Evolutionary conservation across 1,140 invertebrate species (phyloP), one percentile per base, ranked within the genome.

Genomic region (Choristoneura fumiferana): DNA sequence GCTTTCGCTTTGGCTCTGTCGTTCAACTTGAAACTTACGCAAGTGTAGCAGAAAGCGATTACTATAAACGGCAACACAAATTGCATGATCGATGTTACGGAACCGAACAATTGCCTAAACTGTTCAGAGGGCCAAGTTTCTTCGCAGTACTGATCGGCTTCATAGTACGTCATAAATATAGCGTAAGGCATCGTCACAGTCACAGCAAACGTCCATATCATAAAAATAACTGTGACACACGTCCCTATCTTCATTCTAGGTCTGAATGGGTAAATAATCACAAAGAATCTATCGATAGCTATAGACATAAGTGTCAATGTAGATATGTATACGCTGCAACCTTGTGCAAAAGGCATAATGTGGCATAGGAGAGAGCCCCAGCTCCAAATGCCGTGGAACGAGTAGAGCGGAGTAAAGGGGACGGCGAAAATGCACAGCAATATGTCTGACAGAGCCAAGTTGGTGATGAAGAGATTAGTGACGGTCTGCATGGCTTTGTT

Each of bases 401-500:
- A 97, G 76, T 98, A 98, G 0, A 98, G 84, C 0, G 97, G 97
- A 0, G 98, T 99, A 73, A 99, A 97, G 0, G 98, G 98, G 10
- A 99, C 97, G 1, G 97, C 96, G 49, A 99, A 92, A 0, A 96
- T 89, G 78, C 98, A 99, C 33, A 99, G 92, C 9, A 99, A 84
- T 43, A 99, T 97, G 81, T 99, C 98, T 9, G 97, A 98, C 4
- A 99, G 88, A 0, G 98, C 98, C 62, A 99, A 88, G 84, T 99
- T 99, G 10, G 96, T 96, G 68, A 99, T 99, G 87, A 99, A 99
- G 35, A 98, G 93, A 81, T 99, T 99, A 0, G 98, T 99, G 0
- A 99, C 98, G 0, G 98, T 99, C 76, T 98, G 98, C 98, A 99
- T 99, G n/a, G 95, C 94, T 55, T 94, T 94, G 82, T 98, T 99